Conservation (phyloP, 2,888 invertebrate genomes). For the Platycnemis pennipes region DNA sequence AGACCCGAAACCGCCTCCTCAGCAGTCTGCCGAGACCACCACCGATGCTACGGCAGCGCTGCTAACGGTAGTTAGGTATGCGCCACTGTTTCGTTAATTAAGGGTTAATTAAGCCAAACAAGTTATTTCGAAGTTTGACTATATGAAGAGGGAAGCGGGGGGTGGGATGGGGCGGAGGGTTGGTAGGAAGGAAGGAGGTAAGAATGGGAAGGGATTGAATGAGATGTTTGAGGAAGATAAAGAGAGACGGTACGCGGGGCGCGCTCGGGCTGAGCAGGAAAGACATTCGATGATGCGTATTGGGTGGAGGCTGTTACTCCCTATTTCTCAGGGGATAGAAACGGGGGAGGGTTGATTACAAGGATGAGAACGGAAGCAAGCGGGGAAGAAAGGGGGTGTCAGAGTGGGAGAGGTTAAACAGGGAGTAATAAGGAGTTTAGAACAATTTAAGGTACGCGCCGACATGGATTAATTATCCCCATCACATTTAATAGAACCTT, state of each 20-base stretch:
- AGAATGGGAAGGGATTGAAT: conserved; percentile 43
- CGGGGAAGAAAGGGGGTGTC: not conserved
- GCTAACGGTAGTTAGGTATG: conserved; percentile 64
- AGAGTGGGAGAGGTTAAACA: no score
- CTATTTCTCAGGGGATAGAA: not conserved
- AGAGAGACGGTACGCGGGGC: not conserved
- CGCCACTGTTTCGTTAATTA: conserved; percentile 73
- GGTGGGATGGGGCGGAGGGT: not conserved
- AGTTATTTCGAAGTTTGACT: conserved; percentile 73
- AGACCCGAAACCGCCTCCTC: conserved; percentile 55
- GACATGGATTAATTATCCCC: no score
- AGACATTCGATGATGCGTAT: conserved; percentile 56
- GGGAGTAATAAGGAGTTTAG: not conserved
- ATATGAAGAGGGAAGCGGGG: conserved; percentile 35
- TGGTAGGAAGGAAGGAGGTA: conserved; percentile 18
- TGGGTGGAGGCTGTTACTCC: not conserved
- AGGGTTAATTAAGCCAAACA: conserved; percentile 73
- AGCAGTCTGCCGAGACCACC: conserved; percentile 61
- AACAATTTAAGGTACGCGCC: not conserved
- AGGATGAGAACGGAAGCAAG: not conserved
- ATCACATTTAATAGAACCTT: no score
- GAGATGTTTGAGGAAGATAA: conserved; percentile 54
- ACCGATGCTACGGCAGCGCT: conserved; percentile 57
- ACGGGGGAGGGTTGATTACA: not conserved
- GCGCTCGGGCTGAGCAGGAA: not conserved